These are phyloP conservation scores for Drosophila leontia DNA, from an alignment of 1,140 invertebrate genomes.

Conservation along the genomic window DNA sequence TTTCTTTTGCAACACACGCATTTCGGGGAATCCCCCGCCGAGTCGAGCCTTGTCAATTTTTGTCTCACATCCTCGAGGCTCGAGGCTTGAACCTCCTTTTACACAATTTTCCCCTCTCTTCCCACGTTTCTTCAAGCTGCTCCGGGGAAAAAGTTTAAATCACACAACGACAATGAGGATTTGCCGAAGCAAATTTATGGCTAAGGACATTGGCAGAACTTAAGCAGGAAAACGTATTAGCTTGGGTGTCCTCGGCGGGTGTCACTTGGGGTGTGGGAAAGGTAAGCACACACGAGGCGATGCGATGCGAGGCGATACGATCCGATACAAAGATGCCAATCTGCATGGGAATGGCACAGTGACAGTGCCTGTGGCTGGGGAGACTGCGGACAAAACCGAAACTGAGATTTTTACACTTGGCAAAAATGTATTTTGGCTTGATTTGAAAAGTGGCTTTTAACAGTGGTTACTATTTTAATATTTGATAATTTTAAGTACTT, in stretches of 20 bases:
- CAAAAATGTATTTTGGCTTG: background rate
- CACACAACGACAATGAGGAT: constrained; percentile 83
- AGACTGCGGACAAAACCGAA: constrained; percentile 4
- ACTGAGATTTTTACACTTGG: constrained; percentile 23
- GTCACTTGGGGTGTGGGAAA: constrained; percentile 15
- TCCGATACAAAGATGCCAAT: constrained; percentile 75
- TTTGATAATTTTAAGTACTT: too few species aligned
- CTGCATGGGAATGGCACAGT: constrained; percentile 63
- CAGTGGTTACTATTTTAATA: background rate
- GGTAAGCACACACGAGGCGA: constrained; percentile 47
- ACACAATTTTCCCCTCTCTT: constrained; percentile 6
- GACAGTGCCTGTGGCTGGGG: constrained; percentile 9
- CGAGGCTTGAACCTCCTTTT: constrained; percentile 2
- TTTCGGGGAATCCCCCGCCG: constrained; percentile 19
- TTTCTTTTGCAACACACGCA: constrained; percentile 9
- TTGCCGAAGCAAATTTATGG: constrained; percentile 81
- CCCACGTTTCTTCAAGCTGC: background rate
- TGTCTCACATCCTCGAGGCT: constrained; percentile 10
- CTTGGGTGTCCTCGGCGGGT: constrained; percentile 40
- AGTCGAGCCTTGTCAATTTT: constrained; percentile 61
- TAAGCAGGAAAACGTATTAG: constrained; percentile 60
- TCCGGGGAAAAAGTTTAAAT: constrained; percentile 75
- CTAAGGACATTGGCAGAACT: constrained; percentile 78
- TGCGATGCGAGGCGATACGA: constrained; percentile 45
- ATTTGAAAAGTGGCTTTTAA: background rate